Evolutionary conservation across 2,888 invertebrate genomes (phyloP), one percentile per base, ranked within the genome.

Genomic region (Limnephilus lunatus): DNA sequence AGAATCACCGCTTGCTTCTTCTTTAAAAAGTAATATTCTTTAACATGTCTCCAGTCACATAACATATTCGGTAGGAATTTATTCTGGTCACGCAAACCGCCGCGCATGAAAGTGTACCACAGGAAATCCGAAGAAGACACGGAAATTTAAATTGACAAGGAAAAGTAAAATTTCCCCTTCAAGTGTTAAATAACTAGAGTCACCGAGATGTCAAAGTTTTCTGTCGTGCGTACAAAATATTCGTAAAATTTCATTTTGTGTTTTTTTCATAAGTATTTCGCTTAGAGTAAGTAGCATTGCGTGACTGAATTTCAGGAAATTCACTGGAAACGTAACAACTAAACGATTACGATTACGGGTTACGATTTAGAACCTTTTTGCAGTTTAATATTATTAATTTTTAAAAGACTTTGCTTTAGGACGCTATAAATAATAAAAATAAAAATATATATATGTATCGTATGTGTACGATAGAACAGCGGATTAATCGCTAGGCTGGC

Each of bases 131-230:
- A 53, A 25, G 39, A 39, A 89, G 88, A 89, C 88, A 89, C 31
- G 80, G 32, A 89, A 89, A 89, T 89, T 89, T 80, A 80, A 80
- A 31, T 80, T 89, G 88, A 89, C 88, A 89, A 89, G 86, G 9
- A 86, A 86, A 86, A 86, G 80, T 35, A 32, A 89, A 80, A 80
- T 80, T 80, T 32, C 31, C 80, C 88, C 88, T 80, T 80, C 35
- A 35, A 89, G 80, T 89, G 88, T 89, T 89, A 89, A 80, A 30
- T 80, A 86, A 86, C 86, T 32, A 88, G 31, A 31, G 35, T 89
- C 88, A 35, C 81, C 15, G 88, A 89, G 80, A 89, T 80, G 80
- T 89, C 88, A 80, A 89, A 80, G 80, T 89, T 31, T 35, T 89
- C 80, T 19, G 31, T 32, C 88, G 88, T 80, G 88, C 88, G 32